These are phyloP conservation scores for Magallana angulata DNA, from an alignment of 1,140 invertebrate genomes.

Conservation along the genomic window DNA sequence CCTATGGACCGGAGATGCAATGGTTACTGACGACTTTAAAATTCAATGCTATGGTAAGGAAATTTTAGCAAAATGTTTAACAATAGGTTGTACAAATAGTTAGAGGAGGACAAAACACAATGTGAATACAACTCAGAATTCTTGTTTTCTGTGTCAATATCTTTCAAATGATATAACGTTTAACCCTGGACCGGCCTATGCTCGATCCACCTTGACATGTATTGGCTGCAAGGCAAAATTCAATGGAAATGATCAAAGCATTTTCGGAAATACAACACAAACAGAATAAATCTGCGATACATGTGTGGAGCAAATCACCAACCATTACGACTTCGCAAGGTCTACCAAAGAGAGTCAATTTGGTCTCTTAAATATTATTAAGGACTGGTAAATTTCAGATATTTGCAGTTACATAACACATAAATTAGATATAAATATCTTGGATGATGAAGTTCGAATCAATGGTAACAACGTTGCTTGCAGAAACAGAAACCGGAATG, in stretches of 20 bases:
- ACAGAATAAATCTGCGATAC: neutral
- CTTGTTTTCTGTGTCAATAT: neutral
- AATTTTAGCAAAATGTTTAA: too few relatives aligned
- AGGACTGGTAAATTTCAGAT: conserved; percentile 45
- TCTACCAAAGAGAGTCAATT: conserved; percentile 24
- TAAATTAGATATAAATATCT: conserved; percentile 41
- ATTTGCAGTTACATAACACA: conserved; percentile 42
- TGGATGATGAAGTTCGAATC: neutral
- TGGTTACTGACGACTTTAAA: too few relatives aligned
- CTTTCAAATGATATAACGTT: too few relatives aligned
- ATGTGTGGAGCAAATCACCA: neutral
- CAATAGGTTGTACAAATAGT: too few relatives aligned
- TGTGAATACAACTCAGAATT: neutral
- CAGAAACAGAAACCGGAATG: conserved; percentile 40
- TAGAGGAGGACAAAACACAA: too few relatives aligned
- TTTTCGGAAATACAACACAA: neutral
- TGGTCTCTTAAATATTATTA: conserved; percentile 38
- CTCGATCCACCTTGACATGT: neutral
- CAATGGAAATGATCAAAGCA: neutral
- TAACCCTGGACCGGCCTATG: neutral
- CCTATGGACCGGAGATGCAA: too few relatives aligned
- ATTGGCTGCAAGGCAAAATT: neutral
- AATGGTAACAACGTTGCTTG: neutral
- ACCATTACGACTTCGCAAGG: neutral
- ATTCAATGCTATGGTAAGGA: too few relatives aligned